phyloP scores from a whole-genome alignment of 2,888 invertebrate species.

The Tethea ocularis region DNA sequence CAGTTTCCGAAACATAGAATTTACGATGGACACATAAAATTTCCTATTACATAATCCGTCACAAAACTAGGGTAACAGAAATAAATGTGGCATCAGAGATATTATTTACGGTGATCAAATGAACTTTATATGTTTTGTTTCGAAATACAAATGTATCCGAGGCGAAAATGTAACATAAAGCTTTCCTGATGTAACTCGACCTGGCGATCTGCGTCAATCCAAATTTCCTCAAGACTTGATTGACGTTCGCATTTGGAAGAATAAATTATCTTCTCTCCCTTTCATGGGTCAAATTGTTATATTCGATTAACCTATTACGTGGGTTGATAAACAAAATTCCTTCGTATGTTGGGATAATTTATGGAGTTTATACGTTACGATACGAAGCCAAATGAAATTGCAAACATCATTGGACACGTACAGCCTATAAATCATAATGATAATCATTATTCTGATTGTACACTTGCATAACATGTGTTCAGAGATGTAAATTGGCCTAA shows the following conservation, averaged over 20 bases:
- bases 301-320: slow-evolving; percentile 60
- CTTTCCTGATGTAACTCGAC: slow-evolving; percentile 53
- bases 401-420: slow-evolving; percentile 18
- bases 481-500: slow-evolving; percentile 3
- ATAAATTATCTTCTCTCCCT: slow-evolving; percentile 55
- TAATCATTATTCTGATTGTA: slow-evolving; percentile 15
- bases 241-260: slow-evolving; percentile 57
- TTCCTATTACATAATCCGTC: slow-evolving; percentile 26
- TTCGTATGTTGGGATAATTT: slow-evolving; percentile 41
- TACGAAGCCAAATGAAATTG: slow-evolving; percentile 32
- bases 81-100: slow-evolving; percentile 36
- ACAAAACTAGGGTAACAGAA: slow-evolving; percentile 32
- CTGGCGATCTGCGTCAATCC: slow-evolving; percentile 34
- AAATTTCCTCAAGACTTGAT: slow-evolving; percentile 52
- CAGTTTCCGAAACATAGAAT: slow-evolving; percentile 43
- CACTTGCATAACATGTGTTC: slow-evolving; percentile 11
- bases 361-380: slow-evolving; percentile 27
- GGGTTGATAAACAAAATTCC: slow-evolving; percentile 49
- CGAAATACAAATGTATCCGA: slow-evolving; percentile 35
- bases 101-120: slow-evolving; percentile 37
- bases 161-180: slow-evolving; percentile 42
- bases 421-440: slow-evolving; percentile 12
- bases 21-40: slow-evolving; percentile 27
- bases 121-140: slow-evolving; percentile 29
- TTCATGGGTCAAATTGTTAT: slow-evolving; percentile 55